Evolutionary conservation across 2,888 invertebrate genomes (phyloP).

Genomic region (Trachelus troglodyta): DNA sequence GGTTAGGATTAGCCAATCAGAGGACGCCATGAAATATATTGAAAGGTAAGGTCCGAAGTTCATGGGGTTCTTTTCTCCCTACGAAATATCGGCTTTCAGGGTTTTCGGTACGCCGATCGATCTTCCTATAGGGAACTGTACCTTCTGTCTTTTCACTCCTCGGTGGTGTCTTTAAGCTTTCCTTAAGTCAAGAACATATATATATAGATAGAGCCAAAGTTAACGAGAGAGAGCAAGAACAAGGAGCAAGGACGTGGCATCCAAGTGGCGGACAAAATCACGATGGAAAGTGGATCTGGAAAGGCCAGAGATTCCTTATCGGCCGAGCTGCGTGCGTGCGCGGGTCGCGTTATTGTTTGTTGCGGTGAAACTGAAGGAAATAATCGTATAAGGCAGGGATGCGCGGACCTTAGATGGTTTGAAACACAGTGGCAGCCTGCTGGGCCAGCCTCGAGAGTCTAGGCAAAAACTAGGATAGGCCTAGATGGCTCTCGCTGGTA

Average conservation of each 20-base stretch:
- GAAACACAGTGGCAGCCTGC: slow-evolving; percentile 39
- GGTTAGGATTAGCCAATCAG: no score
- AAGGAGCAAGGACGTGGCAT: background rate
- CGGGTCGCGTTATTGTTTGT: background rate
- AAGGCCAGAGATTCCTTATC: background rate
- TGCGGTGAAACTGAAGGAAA: slow-evolving; percentile 27
- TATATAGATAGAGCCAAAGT: no score
- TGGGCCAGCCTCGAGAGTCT: slow-evolving; percentile 22
- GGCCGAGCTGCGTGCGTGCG: background rate
- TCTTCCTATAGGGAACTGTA: no score
- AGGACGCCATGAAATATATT: no score
- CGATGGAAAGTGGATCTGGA: background rate
- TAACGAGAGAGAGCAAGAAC: background rate
- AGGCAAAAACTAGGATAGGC: slow-evolving; percentile 61
- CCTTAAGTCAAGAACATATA: no score
- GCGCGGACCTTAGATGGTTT: slow-evolving; percentile 55
- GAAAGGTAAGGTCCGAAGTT: no score
- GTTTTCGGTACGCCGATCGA: no score
- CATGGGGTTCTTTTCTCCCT: no score
- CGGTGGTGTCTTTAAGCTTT: no score
- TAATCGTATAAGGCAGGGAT: slow-evolving; percentile 49
- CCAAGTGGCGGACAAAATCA: background rate
- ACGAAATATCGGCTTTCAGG: no score
- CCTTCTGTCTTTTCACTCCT: no score
- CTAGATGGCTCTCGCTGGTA: slow-evolving; percentile 47